Evolutionary conservation across 2,888 invertebrate genomes (phyloP), one percentile per base, ranked within the genome.

Genomic region (Standfussiana lucernea): DNA sequence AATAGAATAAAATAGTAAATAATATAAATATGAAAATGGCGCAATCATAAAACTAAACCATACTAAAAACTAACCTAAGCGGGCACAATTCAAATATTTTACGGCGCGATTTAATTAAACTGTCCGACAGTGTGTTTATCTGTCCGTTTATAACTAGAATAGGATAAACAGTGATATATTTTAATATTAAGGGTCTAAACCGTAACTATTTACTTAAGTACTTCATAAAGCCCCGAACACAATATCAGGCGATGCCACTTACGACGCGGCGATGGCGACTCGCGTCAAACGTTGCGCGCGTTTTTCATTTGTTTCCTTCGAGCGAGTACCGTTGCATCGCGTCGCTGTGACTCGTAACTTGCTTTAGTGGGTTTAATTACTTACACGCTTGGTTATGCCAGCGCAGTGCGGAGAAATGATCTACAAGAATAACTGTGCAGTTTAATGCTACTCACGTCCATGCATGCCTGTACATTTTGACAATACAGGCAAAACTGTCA

Each of bases 101-200:
- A 78, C 32, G 24, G 15, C 1, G 4, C 59, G 37, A 50, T 83
- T 82, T 78, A 83, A 83, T 82, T 83, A 74, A 83, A 73, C 18
- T 32, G 7, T 35, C 53, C 66, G 21, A 77, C 40, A 28, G 37
- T 32, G 18, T 56, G 53, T 81, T 81, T 82, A 82, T 77, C 50
- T 69, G 24, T 53, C n/a, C 28, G 10, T 71, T 71, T 56, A 40
- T 82, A 67, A 24, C 32, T 70, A 65, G 28, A 28, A 70, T 70
- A 82, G 24, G 10, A 21, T 75, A 61, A 61, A 76, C 53, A 67
- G 66, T 67, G 10, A 53, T 56, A 45, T 53, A 75, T 53, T 56
- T 75, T 37, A 73, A 64, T 73, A 40, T 28, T n/a, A 45, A 56
- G 53, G 59, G 18, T 2, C 37, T 13, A 24, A 24, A 40, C 40